Evolutionary conservation across 2,888 invertebrate genomes (phyloP).

Genomic region (Latrodectus elegans): DNA sequence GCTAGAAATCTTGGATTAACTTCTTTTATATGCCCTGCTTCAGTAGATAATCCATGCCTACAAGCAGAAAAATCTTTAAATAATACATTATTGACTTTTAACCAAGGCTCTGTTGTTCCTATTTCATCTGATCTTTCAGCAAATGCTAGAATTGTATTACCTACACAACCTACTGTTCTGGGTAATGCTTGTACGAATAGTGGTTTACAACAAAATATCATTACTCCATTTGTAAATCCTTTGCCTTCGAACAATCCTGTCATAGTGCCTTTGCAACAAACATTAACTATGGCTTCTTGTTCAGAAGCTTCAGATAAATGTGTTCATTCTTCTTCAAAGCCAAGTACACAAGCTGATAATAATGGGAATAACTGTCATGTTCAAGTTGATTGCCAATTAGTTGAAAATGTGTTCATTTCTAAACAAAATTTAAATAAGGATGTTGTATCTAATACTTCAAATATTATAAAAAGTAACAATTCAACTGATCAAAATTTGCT

Average conservation of each 20-base stretch:
- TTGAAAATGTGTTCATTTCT: too few species aligned
- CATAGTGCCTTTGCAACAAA: slow-evolving; percentile 54
- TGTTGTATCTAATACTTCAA: background rate
- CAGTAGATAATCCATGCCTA: slow-evolving; percentile 24
- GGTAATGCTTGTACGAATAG: slow-evolving; percentile 26
- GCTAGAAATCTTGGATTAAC: slow-evolving; percentile 48
- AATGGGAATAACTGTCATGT: background rate
- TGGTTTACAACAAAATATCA: slow-evolving; percentile 34
- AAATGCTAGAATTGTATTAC: slow-evolving; percentile 44
- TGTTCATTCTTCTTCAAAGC: background rate
- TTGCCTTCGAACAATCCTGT: slow-evolving; percentile 26
- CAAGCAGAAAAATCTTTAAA: slow-evolving; percentile 44
- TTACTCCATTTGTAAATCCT: slow-evolving; percentile 41
- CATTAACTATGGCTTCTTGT: background rate
- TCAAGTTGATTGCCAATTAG: too few species aligned
- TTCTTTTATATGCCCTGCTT: slow-evolving; percentile 39
- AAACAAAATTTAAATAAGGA: background rate
- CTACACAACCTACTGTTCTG: slow-evolving; percentile 33
- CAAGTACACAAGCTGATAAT: background rate
- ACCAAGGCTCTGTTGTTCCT: slow-evolving; percentile 59
- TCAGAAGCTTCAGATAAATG: slow-evolving; percentile 1
- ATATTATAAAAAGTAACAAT: background rate
- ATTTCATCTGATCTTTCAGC: slow-evolving; percentile 56
- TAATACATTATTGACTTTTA: slow-evolving; percentile 43
- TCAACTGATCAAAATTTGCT: background rate